phyloP scores from a whole-genome alignment of 2,113 vertebrate species.

The Cariama cristata region DNA sequence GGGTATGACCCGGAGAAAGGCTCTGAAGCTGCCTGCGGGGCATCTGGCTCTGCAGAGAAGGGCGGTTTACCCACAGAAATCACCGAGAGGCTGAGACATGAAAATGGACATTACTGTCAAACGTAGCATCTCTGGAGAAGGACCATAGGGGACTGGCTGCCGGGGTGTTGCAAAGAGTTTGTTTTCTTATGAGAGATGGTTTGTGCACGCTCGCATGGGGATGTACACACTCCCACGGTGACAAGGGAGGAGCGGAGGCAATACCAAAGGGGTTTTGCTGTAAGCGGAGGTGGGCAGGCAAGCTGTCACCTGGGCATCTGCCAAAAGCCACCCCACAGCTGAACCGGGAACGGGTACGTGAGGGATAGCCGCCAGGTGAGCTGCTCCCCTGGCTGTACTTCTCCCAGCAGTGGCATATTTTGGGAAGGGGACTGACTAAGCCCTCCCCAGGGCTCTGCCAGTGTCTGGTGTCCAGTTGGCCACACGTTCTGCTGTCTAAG shows the following conservation, averaged over 20 bases:
- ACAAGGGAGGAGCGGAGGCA: not conserved
- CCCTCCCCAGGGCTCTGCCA: not conserved
- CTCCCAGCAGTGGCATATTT: rapidly evolving
- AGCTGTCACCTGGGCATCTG: not conserved
- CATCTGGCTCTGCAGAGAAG: not conserved
- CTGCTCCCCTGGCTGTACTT: not conserved
- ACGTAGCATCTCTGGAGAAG: not conserved
- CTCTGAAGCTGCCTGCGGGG: not conserved
- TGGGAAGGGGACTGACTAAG: not conserved
- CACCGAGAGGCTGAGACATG: not conserved
- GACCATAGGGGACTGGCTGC: not conserved
- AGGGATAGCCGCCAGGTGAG: rapidly evolving
- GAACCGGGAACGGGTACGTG: rapidly evolving
- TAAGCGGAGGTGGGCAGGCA: not conserved
- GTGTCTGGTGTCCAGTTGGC: not conserved
- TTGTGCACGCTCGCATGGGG: not conserved
- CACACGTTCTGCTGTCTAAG: rapidly evolving
- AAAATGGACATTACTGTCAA: not conserved
- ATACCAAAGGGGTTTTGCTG: not conserved
- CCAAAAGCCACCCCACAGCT: not conserved
- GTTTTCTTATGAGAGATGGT: not conserved
- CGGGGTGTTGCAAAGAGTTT: not conserved
- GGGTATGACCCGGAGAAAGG: not conserved
- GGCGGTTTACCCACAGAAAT: not conserved
- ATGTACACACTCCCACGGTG: rapidly evolving